Evolutionary conservation across 1,140 invertebrate genomes (phyloP).

Genomic region (Nasonia giraulti): DNA sequence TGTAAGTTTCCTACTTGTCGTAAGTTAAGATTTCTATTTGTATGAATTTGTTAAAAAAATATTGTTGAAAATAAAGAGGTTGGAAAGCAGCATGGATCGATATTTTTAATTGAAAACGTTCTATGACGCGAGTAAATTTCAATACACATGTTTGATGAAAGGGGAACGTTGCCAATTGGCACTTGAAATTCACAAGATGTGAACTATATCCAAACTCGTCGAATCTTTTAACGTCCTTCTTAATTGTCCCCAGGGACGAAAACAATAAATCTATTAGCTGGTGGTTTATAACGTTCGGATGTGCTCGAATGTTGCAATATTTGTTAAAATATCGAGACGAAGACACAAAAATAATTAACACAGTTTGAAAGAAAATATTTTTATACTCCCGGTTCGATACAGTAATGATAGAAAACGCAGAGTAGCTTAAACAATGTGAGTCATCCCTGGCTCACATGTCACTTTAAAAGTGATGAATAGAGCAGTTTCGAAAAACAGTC

Average conservation of each 20-base stretch:
- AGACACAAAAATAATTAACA: no score
- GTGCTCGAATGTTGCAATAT: no score
- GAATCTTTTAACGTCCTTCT: not conserved
- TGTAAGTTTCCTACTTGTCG: no score
- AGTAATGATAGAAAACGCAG: no score
- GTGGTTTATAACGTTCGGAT: no score
- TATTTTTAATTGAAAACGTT: not conserved
- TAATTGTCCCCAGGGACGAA: not conserved
- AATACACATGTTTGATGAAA: not conserved
- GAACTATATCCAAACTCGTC: not conserved
- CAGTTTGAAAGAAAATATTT: no score
- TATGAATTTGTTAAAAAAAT: not conserved
- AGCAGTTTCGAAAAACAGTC: not conserved
- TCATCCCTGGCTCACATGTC: not conserved
- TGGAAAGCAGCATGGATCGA: no score
- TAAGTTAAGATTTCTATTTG: not conserved
- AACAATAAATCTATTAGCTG: not conserved
- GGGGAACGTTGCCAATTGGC: not conserved
- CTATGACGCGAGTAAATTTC: no score
- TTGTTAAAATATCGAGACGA: no score
- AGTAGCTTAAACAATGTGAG: not conserved
- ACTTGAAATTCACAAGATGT: not conserved
- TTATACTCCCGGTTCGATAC: no score
- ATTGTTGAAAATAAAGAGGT: not conserved
- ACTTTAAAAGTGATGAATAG: not conserved